phyloP scores from a whole-genome alignment of 2,888 invertebrate species.

The Diaprepes abbreviatus region DNA sequence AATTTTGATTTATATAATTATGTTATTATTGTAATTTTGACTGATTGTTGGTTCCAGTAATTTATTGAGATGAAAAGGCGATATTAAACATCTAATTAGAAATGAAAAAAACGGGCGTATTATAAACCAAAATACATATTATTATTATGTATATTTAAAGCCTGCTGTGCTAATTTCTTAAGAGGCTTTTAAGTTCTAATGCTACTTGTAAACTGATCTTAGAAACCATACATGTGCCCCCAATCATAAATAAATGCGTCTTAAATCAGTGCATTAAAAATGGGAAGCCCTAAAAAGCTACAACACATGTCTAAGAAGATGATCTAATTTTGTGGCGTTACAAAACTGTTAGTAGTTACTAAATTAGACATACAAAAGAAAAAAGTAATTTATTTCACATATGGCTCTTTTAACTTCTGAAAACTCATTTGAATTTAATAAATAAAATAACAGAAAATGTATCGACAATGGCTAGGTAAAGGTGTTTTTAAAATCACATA shows the following conservation, averaged over 20 bases:
- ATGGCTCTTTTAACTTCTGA: conserved; percentile 14
- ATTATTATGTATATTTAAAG: background rate
- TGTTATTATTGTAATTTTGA: too few species aligned
- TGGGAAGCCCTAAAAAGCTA: conserved; percentile 16
- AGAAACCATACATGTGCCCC: conserved; percentile 10
- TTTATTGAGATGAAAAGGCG: too few species aligned
- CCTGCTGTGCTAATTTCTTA: conserved; percentile 11
- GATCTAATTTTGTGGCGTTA: conserved; percentile 29
- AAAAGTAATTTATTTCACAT: conserved; percentile 29
- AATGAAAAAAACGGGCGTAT: too few species aligned
- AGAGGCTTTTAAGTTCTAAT: conserved; percentile 8
- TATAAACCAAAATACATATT: background rate
- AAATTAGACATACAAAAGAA: conserved; percentile 23
- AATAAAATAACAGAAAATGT: conserved; percentile 18
- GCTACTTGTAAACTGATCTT: conserved; percentile 19
- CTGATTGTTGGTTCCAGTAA: too few species aligned
- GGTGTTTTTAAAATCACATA: background rate
- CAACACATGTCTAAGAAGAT: conserved; percentile 26
- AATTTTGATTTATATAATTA: too few species aligned
- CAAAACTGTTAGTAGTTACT: conserved; percentile 17
- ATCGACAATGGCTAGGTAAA: background rate
- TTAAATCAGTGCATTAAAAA: conserved; percentile 13
- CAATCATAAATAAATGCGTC: background rate
- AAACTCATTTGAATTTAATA: conserved; percentile 20
- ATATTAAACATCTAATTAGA: too few species aligned